These are phyloP conservation scores for Cirrhinus molitorella DNA, from an alignment of 2,797 vertebrate genomes.

Conservation along the genomic window DNA sequence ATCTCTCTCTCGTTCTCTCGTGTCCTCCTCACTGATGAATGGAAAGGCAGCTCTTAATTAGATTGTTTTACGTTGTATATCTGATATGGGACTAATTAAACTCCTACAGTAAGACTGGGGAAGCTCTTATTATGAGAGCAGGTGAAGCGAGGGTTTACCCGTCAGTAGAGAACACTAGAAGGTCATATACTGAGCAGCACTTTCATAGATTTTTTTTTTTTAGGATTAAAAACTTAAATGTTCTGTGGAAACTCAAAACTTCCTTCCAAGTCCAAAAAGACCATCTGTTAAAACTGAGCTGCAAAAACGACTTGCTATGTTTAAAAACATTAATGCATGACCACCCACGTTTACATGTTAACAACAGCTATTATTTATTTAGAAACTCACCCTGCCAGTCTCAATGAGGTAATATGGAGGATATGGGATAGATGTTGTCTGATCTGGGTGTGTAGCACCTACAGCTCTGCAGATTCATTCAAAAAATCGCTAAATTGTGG, in stretches of 20 bases:
- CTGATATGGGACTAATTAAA: slow-evolving; percentile 35
- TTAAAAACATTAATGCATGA: slow-evolving; percentile 8
- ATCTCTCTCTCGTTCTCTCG: neutral
- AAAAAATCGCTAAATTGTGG: neutral
- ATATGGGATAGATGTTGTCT: neutral
- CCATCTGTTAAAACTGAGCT: neutral
- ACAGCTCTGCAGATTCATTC: neutral
- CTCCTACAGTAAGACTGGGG: neutral
- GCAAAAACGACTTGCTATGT: slow-evolving; percentile 1
- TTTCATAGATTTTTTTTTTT: neutral
- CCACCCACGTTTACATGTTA: neutral
- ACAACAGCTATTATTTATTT: neutral
- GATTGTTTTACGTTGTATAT: slow-evolving; percentile 30
- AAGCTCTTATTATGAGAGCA: slow-evolving; percentile 9
- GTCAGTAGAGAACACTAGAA: neutral
- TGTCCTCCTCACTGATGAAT: slow-evolving; percentile 15
- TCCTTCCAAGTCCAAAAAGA: slow-evolving; percentile 1
- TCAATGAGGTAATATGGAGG: neutral
- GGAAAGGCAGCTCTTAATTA: slow-evolving; percentile 45
- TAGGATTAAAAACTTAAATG: neutral
- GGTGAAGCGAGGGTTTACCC: neutral
- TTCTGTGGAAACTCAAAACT: neutral
- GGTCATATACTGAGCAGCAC: neutral
- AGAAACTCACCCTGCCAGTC: neutral
- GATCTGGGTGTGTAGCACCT: neutral